Percentiles rank a stretch among this genome's conserved stretches.
Conservation (phyloP, 1,140 invertebrate genomes). For the Phenacoccus solenopsis region DNA sequence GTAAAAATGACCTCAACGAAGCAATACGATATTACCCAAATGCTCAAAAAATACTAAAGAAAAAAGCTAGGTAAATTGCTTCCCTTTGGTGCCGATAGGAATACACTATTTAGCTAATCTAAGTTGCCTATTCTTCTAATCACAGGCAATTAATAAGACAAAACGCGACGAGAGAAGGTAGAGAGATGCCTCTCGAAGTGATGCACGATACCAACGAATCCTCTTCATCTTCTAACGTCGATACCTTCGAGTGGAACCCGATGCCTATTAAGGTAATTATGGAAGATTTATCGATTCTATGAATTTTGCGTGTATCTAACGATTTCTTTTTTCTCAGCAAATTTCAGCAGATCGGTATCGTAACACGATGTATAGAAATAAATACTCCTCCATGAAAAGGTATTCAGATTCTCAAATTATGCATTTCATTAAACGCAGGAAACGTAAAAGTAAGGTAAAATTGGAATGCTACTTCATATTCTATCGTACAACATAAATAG, state of each 20-base stretch:
- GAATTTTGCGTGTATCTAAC: background rate
- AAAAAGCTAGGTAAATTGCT: constrained; percentile 59
- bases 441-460: background rate
- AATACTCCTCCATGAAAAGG: background rate
- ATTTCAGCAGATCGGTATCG: background rate
- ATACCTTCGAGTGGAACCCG: background rate
- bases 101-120: background rate
- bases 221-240: background rate
- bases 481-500: too few relatives aligned
- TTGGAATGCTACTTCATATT: too few relatives aligned
- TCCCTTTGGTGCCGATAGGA: background rate
- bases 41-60: constrained; percentile 70
- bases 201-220: background rate
- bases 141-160: constrained; percentile 48
- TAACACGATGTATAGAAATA: background rate
- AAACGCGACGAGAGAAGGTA: constrained; percentile 46
- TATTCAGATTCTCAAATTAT: background rate
- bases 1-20: constrained; percentile 74
- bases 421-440: background rate
- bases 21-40: constrained; percentile 81
- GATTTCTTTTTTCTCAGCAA: background rate
- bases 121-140: background rate
- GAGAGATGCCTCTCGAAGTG: constrained; percentile 25
- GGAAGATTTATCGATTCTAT: background rate
- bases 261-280: background rate